Evolutionary conservation across 1,140 invertebrate species (phyloP), one percentile per base, ranked within the genome.

Genomic region (Formica exsecta): DNA sequence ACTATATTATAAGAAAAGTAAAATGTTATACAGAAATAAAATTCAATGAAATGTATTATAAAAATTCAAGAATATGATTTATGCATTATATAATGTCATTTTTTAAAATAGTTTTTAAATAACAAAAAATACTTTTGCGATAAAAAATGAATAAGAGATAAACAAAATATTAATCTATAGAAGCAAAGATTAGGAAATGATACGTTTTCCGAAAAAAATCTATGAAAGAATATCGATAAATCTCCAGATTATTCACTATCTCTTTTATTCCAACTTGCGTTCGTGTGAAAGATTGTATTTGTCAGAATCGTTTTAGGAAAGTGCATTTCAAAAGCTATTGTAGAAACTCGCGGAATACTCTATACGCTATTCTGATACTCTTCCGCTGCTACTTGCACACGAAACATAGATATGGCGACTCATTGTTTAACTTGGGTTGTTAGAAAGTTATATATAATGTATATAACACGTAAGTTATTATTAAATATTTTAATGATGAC

Each of bases 391-490:
- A 57, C 25, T 7, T 0, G 54, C 38, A 16, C 29, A 73, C n/a
- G 22, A 44, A 74, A 8, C 38, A 61, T 44, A 81, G 7, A 44
- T 73, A 48, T 44, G 25, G 19, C 19, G 38, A 61, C 22, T 32
- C 19, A 13, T 61, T 73, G 54, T 81, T 81, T 59, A 73, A 81
- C 66, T 81, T 73, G 25, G 11, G 4, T 73, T 74, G 79, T 83
- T 74, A 73, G 36, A 73, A 74, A 83, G 68, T 62, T 73, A 44
- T 80, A 80, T 51, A 48, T 57, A 71, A 51, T 51, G 1, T 51
- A 51, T 51, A 51, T 44, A 44, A 54, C 8, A 19, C 48, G 0
- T 11, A 44, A 9, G 71, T 83, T 61, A 36, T 83, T 70, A 11
- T 70, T 80, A 80, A 16, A 25, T 29, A n/a, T 83, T 74, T 83